Base-by-base conservation (phyloP, 2,888 invertebrate species). In the Agonopterix alstromeriana region DNA sequence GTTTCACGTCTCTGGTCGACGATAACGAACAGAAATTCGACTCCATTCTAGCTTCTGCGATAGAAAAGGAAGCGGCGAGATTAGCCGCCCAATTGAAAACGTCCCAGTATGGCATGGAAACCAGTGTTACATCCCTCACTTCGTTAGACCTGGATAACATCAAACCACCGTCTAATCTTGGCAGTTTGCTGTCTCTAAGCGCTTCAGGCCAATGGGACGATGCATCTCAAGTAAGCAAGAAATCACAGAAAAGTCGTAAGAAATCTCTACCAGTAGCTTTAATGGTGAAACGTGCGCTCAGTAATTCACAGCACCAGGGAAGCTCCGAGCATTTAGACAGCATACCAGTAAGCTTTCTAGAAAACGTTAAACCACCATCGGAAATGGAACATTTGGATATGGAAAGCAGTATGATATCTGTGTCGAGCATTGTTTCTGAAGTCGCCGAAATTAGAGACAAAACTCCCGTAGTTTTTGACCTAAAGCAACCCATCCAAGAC, bases 351-450 rank as follows among this genome's bases (percentile, higher is more conserved):
- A 92, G 92, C 60, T 94, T 95, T 67, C 78, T 96, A 35, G 96
- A 97, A 36, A 93, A 94, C 54, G 92, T 96, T 2, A 95, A 95
- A 69, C 96, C 96, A 2, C 96, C 97, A 0, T 95, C 95, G 0
- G 91, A 94, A 55, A 93, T 96, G 93, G 94, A 94, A 50, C 90
- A 93, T 60, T 74, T 93, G 4, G 96, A 97, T 61, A 91, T 94
- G 91, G 94, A 94, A 57, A 92, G 93, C 53, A 96, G 96, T 56
- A 94, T 96, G 93, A 85, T 94, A 10, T 96, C 96, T 48, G 94
- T 96, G 0, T 94, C 94, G 0, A 96, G 96, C 69, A 93, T 96
- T 50, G 93, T 93, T 27, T 95, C 94, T 0, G 96, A 96, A 78
- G 90, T 93, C 3, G 94, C 91, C 0, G 95, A 94, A 50, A 59